phyloP scores from a whole-genome alignment of 2,113 vertebrate genomes.

The Notarius quadriscutis region DNA sequence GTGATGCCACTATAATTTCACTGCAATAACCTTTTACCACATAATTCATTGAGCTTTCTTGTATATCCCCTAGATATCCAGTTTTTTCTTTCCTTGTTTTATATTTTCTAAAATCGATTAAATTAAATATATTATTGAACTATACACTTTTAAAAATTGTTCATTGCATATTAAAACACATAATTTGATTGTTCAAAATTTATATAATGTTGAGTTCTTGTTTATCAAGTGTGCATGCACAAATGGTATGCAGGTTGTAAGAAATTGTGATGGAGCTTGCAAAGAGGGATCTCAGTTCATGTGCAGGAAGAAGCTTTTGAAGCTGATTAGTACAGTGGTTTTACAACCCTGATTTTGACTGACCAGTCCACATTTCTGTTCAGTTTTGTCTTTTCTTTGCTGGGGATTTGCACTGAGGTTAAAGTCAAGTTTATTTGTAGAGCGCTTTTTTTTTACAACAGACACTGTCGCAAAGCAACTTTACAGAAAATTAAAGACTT shows the following conservation, averaged over 20 bases:
- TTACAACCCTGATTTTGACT: not conserved
- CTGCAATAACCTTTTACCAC: not conserved
- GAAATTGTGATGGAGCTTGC: not conserved
- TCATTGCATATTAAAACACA: not conserved
- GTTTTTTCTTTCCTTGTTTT: not conserved
- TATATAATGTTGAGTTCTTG: not conserved
- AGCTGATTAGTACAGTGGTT: not conserved
- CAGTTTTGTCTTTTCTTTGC: not conserved
- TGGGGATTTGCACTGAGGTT: not conserved
- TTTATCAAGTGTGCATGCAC: not conserved
- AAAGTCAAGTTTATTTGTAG: too few species aligned
- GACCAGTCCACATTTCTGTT: not conserved
- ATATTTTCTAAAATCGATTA: not conserved
- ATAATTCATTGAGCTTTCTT: not conserved
- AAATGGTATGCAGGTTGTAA: not conserved
- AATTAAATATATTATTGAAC: not conserved
- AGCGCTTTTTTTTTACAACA: too few species aligned
- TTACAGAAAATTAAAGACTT: too few species aligned
- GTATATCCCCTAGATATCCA: not conserved
- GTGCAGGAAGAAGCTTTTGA: not conserved
- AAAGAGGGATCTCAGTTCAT: not conserved
- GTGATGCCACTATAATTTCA: not conserved
- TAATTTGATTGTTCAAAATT: constrained; percentile 1
- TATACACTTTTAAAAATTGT: not conserved
- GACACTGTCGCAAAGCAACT: too few species aligned